Percentiles rank a stretch among this genome's conserved stretches.
Evolutionary conservation across 2,888 invertebrate genomes (phyloP).

Genomic region (Halocaridina rubra): DNA sequence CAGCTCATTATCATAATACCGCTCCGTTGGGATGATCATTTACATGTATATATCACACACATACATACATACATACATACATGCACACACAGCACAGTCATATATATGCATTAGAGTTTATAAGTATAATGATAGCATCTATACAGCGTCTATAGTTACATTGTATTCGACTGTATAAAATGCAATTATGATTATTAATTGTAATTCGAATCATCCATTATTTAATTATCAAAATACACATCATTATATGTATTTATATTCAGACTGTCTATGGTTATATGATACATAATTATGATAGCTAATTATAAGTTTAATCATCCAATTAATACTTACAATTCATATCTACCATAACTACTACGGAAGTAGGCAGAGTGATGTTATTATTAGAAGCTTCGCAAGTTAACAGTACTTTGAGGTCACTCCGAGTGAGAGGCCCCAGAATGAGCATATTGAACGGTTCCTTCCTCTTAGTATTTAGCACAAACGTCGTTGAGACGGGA

Average conservation of each 20-base stretch:
- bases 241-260: too few relatives aligned
- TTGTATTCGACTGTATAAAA: too few relatives aligned
- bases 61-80: neutral
- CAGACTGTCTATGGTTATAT: too few relatives aligned
- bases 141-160: too few relatives aligned
- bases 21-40: neutral
- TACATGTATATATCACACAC: neutral
- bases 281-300: too few relatives aligned
- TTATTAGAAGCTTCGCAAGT: conserved; percentile 63
- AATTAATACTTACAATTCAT: conserved; percentile 58
- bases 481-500: neutral
- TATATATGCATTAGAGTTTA: too few relatives aligned
- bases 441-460: conserved; percentile 47
- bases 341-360: conserved; percentile 57
- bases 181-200: too few relatives aligned
- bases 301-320: too few relatives aligned
- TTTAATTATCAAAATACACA: too few relatives aligned
- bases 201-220: too few relatives aligned
- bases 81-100: too few relatives aligned
- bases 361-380: conserved; percentile 54
- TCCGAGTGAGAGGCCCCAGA: conserved; percentile 57
- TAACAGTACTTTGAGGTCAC: conserved; percentile 50
- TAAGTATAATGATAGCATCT: too few relatives aligned
- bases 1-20: neutral
- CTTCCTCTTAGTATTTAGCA: neutral